A percentile compares a stretch with the other conserved stretches of the same genome.
phyloP scores from a whole-genome alignment of 2,888 invertebrate species.

The Chirona hameri region DNA sequence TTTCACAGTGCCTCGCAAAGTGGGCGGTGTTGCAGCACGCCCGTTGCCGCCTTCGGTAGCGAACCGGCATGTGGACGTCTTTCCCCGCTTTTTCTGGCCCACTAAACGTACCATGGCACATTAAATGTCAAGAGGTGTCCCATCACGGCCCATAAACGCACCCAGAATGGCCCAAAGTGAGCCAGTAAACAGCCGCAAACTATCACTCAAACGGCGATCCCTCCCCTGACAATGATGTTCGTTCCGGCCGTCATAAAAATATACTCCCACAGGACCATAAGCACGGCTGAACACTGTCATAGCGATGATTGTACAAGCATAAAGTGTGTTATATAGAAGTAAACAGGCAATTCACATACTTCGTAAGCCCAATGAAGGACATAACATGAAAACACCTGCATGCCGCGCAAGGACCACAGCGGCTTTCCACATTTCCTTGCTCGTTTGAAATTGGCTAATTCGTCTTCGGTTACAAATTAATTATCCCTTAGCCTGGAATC shows the following conservation, averaged over 20 bases:
- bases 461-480: conserved; percentile 26
- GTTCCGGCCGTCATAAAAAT: neutral
- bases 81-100: neutral
- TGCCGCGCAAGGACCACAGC: neutral
- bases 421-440: neutral
- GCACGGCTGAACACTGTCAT: neutral
- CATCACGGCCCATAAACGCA: conserved; percentile 24
- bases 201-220: conserved; percentile 11
- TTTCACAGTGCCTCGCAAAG: neutral
- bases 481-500: conserved; percentile 23
- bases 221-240: neutral
- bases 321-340: too few species aligned
- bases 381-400: neutral
- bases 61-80: neutral
- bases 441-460: conserved; percentile 7
- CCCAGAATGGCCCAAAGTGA: neutral
- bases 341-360: too few species aligned
- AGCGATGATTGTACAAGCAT: too few species aligned
- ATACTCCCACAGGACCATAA: neutral
- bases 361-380: too few species aligned
- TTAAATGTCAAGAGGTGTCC: conserved; percentile 26
- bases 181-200: conserved; percentile 1
- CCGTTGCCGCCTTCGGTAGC: neutral
- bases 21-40: neutral
- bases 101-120: conserved; percentile 8